Evolutionary conservation across 1,140 invertebrate species (phyloP).

Genomic region (Mamestra configurata): DNA sequence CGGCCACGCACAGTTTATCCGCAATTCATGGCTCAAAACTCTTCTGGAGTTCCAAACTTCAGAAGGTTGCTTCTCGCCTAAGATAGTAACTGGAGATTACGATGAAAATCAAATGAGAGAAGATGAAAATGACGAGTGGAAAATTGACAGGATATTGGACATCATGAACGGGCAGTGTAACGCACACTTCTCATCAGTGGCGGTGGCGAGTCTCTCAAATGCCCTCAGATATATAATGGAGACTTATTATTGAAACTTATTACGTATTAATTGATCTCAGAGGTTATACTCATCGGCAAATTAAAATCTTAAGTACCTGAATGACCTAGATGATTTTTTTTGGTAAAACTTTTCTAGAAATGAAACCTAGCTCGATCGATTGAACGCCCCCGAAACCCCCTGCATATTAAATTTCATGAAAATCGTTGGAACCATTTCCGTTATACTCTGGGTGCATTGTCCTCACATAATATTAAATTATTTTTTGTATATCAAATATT

Average conservation of each 20-base stretch:
- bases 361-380: too few species aligned
- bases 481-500: too few species aligned
- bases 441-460: too few species aligned
- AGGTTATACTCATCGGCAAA: not conserved
- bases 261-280: not conserved
- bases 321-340: too few species aligned
- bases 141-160: not conserved
- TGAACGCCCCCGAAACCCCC: too few species aligned
- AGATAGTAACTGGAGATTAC: not conserved
- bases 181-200: conserved; percentile 64
- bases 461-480: too few species aligned
- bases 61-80: conserved; percentile 6
- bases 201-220: conserved; percentile 54
- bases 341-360: too few species aligned
- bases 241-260: conserved; percentile 44
- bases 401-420: too few species aligned
- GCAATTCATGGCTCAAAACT: not conserved
- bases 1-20: conserved; percentile 28
- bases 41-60: not conserved
- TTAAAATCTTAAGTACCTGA: not conserved
- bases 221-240: conserved; percentile 71
- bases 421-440: too few species aligned
- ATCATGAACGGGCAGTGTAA: conserved; percentile 57
- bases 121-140: not conserved
- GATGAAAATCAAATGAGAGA: not conserved